phyloP scores from a whole-genome alignment of 2,113 vertebrate genomes.

The Coracopsis vasa region DNA sequence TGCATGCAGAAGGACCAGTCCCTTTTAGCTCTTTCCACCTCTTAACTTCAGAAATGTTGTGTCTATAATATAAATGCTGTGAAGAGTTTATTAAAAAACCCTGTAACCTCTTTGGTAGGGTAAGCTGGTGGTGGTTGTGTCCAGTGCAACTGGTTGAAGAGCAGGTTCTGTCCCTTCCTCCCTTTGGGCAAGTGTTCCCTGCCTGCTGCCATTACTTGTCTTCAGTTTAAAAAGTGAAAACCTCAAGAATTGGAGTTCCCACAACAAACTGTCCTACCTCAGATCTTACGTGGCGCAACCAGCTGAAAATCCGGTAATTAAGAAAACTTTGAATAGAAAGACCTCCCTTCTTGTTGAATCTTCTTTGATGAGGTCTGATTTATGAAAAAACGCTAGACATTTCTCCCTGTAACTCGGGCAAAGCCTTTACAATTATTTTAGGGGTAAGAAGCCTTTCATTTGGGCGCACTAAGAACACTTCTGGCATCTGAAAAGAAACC shows the following conservation, averaged over 20 bases:
- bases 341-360: not conserved
- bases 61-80: not conserved
- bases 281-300: not conserved
- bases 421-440: not conserved
- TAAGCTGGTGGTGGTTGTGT: rapidly evolving
- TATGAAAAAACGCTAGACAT: not conserved
- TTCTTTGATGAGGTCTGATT: not conserved
- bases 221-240: not conserved
- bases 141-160: not conserved
- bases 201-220: not conserved
- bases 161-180: not conserved
- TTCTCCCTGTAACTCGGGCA: not conserved
- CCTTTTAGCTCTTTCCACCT: not conserved
- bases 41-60: not conserved
- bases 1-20: rapidly evolving
- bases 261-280: not conserved
- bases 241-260: not conserved
- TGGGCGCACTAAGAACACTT: rapidly evolving
- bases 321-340: not conserved
- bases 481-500: not conserved
- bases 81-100: not conserved
- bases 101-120: not conserved
- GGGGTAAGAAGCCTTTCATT: not conserved
- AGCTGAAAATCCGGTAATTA: not conserved
- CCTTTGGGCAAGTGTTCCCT: rapidly evolving